These are phyloP conservation scores for Eretmocerus hayati DNA, from an alignment of 2,888 invertebrate species.

Conservation along the genomic window DNA sequence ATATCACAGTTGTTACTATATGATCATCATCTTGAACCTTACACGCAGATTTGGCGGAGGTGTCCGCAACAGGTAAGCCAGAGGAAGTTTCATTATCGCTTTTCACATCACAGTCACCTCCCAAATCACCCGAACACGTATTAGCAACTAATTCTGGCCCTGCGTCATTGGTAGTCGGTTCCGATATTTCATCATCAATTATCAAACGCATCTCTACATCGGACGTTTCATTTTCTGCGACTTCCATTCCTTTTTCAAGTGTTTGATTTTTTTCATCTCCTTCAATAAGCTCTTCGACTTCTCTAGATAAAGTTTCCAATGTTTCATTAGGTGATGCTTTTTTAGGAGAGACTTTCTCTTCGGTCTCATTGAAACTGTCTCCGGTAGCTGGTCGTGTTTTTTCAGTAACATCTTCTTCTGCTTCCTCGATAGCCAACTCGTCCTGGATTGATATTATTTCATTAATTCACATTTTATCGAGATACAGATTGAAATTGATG, in stretches of 20 bases:
- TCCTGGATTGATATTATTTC: too few relatives aligned
- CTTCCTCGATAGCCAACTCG: too few relatives aligned
- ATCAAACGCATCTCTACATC: slow-evolving; percentile 16
- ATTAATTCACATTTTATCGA: too few relatives aligned
- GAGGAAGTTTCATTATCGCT: slow-evolving; percentile 1
- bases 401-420: too few relatives aligned
- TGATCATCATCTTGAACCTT: slow-evolving; percentile 4
- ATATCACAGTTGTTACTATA: not conserved
- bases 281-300: slow-evolving; percentile 37
- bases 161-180: slow-evolving; percentile 1
- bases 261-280: slow-evolving; percentile 20
- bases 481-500: too few relatives aligned
- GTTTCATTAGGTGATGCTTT: too few relatives aligned
- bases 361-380: too few relatives aligned
- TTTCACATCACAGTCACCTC: slow-evolving; percentile 21
- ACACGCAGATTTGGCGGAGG: not conserved
- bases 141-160: not conserved
- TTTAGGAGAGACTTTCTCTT: too few relatives aligned
- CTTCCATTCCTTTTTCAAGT: not conserved
- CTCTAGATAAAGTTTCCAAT: slow-evolving; percentile 39
- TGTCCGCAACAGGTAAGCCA: slow-evolving; percentile 8
- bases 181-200: slow-evolving; percentile 14
- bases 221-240: slow-evolving; percentile 7
- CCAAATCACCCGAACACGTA: slow-evolving; percentile 7
- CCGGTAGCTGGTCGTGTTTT: too few relatives aligned